Evolutionary conservation across 2,797 vertebrate species (phyloP).

Genomic region (Capromys pilorides): DNA sequence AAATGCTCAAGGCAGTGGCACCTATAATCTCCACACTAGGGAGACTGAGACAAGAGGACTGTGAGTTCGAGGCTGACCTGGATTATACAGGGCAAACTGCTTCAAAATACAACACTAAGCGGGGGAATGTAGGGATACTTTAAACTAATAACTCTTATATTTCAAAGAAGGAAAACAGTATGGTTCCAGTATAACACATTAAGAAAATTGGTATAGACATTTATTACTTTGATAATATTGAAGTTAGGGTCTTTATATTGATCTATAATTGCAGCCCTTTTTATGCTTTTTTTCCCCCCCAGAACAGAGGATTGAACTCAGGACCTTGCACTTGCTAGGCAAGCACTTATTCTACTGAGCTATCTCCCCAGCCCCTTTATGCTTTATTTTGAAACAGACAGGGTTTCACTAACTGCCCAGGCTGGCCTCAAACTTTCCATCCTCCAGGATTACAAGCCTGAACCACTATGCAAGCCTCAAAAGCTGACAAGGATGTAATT

Average conservation of each 20-base stretch:
- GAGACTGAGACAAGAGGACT: not conserved
- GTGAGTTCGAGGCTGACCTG: not conserved
- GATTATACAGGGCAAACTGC: not conserved
- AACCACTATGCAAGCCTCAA: not conserved
- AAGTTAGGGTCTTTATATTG: not conserved
- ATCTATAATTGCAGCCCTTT: not conserved
- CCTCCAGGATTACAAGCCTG: not conserved
- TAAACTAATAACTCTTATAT: not conserved
- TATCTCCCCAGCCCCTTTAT: not conserved
- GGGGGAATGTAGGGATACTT: not conserved
- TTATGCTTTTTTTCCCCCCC: not conserved
- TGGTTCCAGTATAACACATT: not conserved
- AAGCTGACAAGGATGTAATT: constrained; percentile 25
- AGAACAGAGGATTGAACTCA: too few species aligned
- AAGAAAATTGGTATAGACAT: not conserved
- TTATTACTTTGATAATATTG: constrained; percentile 6
- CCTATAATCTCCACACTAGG: not conserved
- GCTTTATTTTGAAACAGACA: not conserved
- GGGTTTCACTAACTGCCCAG: not conserved
- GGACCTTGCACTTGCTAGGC: too few species aligned
- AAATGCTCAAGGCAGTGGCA: not conserved
- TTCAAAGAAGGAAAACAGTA: not conserved
- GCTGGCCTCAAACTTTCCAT: not conserved
- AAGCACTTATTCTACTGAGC: too few species aligned
- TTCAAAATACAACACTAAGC: not conserved